Evolutionary conservation across 2,888 invertebrate species (phyloP), one percentile per base, ranked within the genome.

Genomic region (Adelphocoris suturalis): DNA sequence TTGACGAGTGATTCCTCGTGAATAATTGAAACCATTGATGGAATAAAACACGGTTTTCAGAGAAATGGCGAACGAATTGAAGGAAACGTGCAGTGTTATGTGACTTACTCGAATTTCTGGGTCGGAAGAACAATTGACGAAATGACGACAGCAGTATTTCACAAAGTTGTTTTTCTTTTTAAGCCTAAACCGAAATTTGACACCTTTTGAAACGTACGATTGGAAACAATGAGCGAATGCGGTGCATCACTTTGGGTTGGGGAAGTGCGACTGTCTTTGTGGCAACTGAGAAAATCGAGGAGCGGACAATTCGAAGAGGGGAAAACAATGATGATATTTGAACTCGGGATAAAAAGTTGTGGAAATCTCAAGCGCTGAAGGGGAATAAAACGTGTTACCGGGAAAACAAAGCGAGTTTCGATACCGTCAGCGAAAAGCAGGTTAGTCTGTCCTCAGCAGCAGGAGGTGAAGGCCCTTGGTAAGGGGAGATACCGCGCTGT

Each of bases 141-240:
- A n/a, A 9, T n/a, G 61, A 61, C 61, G 61, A 61, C 61, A 61
- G 61, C 61, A 9, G 61, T 61, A 61, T 61, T 61, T 19, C 61
- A n/a, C 61, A 61, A 61, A 2, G 61, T n/a, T 61, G 14, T 61
- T 61, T 14, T 61, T 61, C 61, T 16, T 61, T 61, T 61, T 9
- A 19, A 19, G 61, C 61, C 3, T n/a, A 61, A 19, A n/a, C 11
- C 19, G 61, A n/a, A n/a, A 61, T 61, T 61, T 61, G 61, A 61
- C n/a, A 61, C n/a, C 61, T 61, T 16, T 61, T 19, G 61, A 19
- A n/a, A 61, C 16, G 13, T 13, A 52, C 16, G 52, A 52, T 13
- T 16, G 52, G 52, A 52, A 37, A 61, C 61, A 61, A 61, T 61
- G 19, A 61, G 19, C 19, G 61, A 19, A 14, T 57, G 61, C 2